Conservation (phyloP, 1,140 invertebrate genomes). For the Hylaeus volcanicus region DNA sequence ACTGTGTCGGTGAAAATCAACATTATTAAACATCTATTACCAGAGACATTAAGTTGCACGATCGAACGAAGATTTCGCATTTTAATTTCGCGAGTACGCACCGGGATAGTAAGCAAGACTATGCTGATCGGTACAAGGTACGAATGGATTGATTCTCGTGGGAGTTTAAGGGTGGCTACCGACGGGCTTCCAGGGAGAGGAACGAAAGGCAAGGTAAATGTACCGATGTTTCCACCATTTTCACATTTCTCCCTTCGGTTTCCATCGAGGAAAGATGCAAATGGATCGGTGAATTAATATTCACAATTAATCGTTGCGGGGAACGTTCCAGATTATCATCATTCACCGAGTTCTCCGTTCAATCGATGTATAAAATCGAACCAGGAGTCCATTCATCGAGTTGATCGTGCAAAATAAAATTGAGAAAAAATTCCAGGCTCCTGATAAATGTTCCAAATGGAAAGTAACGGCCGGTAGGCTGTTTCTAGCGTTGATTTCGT, state of each 20-base stretch:
- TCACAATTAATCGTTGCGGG: not conserved
- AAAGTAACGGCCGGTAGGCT: not conserved
- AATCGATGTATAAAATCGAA: too few species aligned
- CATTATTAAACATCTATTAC: too few species aligned
- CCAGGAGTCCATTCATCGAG: too few species aligned
- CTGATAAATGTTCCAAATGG: not conserved
- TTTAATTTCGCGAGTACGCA: conserved; percentile 34
- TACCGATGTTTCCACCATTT: conserved; percentile 13
- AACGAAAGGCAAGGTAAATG: conserved; percentile 7
- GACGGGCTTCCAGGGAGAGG: not conserved
- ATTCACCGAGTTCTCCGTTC: too few species aligned
- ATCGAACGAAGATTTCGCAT: not conserved
- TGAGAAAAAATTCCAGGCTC: not conserved
- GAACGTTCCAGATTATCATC: too few species aligned
- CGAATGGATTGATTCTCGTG: conserved; percentile 39
- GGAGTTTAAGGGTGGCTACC: conserved; percentile 12
- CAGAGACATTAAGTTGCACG: not conserved
- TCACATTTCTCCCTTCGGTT: not conserved
- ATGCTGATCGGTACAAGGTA: not conserved
- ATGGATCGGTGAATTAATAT: conserved; percentile 30
- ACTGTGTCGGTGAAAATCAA: too few species aligned
- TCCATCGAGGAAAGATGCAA: conserved; percentile 6
- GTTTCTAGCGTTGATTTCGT: too few species aligned
- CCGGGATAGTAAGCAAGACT: not conserved
- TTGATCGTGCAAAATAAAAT: too few species aligned